Percentiles rank a stretch among this genome's conserved stretches.
Conservation (phyloP, 2,888 invertebrate species). For the Microctonus hyperodae region DNA sequence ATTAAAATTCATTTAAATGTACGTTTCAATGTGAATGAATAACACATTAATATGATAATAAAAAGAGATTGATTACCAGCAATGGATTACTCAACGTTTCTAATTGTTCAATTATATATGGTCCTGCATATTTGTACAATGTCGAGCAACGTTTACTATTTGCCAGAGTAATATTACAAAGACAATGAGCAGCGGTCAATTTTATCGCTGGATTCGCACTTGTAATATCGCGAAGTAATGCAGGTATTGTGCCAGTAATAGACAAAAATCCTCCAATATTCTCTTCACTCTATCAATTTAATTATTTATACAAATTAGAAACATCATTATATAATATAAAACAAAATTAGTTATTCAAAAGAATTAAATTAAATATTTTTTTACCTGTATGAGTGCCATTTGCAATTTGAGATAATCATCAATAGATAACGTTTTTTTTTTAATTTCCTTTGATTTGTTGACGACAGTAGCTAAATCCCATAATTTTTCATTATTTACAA, state of each 20-base stretch:
- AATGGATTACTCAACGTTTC: conserved; percentile 56
- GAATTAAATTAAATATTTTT: conserved; percentile 13
- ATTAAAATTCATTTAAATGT: neutral
- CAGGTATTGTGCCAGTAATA: conserved; percentile 63
- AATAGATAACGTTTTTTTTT: conserved; percentile 45
- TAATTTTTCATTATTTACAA: conserved; percentile 19
- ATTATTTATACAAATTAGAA: neutral
- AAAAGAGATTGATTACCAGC: conserved; percentile 41
- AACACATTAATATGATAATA: neutral
- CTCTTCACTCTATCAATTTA: conserved; percentile 58
- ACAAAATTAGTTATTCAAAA: neutral
- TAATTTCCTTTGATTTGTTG: conserved; percentile 45
- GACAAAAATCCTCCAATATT: conserved; percentile 60
- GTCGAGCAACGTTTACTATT: conserved; percentile 61
- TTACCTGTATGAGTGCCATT: conserved; percentile 57
- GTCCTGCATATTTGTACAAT: conserved; percentile 64
- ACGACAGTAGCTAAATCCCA: conserved; percentile 44
- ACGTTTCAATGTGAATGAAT: neutral
- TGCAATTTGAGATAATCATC: conserved; percentile 52
- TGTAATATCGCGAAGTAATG: conserved; percentile 66
- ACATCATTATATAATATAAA: neutral
- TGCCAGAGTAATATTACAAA: conserved; percentile 68
- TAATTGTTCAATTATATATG: conserved; percentile 64
- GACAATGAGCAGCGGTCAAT: conserved; percentile 65
- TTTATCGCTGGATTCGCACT: conserved; percentile 65